phyloP scores from a whole-genome alignment of 2,113 vertebrate species.

The Hippocampus mohnikei region DNA sequence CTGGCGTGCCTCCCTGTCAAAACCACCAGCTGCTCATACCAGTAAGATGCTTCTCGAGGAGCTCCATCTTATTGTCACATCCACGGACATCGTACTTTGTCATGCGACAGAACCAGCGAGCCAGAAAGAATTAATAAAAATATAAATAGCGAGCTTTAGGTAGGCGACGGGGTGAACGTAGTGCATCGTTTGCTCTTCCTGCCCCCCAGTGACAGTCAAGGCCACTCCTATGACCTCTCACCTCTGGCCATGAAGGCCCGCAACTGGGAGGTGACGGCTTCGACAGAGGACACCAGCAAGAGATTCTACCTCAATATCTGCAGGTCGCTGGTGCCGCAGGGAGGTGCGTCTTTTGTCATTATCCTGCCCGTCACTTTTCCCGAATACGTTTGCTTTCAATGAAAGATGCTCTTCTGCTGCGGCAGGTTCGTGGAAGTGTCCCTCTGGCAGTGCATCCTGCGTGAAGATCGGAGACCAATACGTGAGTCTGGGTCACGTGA shows the following conservation, averaged over 20 bases:
- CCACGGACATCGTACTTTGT: too few relatives aligned
- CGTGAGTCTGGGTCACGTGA: slow-evolving; percentile 79
- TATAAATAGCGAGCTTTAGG: too few relatives aligned
- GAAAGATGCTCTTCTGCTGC: background rate
- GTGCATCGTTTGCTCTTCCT: background rate
- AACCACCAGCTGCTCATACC: slow-evolving; percentile 84
- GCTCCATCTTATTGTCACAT: background rate
- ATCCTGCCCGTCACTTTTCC: background rate
- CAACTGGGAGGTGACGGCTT: slow-evolving; percentile 82
- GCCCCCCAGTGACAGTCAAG: slow-evolving; percentile 74
- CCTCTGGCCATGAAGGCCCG: slow-evolving; percentile 76
- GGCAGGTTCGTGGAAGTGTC: slow-evolving; percentile 74
- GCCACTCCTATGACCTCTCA: slow-evolving; percentile 87
- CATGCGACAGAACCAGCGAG: too few relatives aligned
- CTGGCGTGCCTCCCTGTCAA: slow-evolving; percentile 84
- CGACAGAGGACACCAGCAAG: slow-evolving; percentile 51
- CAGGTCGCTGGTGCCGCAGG: slow-evolving; percentile 82
- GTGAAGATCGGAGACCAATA: slow-evolving; percentile 72
- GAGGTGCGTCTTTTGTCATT: slow-evolving; percentile 55
- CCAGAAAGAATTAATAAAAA: too few relatives aligned
- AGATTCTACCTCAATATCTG: slow-evolving; percentile 88
- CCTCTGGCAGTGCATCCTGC: slow-evolving; percentile 80
- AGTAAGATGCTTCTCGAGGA: slow-evolving; percentile 64
- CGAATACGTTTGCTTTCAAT: background rate
- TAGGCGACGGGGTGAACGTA: too few relatives aligned